These are phyloP conservation scores for Leptinotarsa undecemlineata DNA, from an alignment of 1,140 invertebrate species.

Conservation along the genomic window DNA sequence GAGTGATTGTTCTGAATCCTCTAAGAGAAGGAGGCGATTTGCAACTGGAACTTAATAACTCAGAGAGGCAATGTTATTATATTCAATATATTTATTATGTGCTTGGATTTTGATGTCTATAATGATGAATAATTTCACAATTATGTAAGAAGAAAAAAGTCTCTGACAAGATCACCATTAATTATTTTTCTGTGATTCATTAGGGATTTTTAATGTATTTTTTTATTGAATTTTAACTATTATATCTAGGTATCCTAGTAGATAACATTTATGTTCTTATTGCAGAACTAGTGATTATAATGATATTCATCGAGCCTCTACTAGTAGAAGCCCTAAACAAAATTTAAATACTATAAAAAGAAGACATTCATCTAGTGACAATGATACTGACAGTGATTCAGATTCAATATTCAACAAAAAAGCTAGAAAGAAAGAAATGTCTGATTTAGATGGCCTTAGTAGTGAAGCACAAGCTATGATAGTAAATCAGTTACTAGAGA, in stretches of 20 bases:
- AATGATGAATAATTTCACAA: too few relatives aligned
- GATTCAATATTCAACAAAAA: not conserved
- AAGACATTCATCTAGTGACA: not conserved
- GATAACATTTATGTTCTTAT: too few relatives aligned
- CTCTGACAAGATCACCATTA: too few relatives aligned
- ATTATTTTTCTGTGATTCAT: too few relatives aligned
- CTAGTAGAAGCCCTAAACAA: not conserved
- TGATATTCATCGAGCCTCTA: not conserved
- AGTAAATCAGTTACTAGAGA: conserved; percentile 6
- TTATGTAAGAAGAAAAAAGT: too few relatives aligned
- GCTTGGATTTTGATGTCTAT: too few relatives aligned
- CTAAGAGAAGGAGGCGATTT: not conserved
- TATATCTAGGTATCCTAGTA: too few relatives aligned
- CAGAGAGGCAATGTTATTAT: too few relatives aligned
- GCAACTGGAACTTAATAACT: too few relatives aligned
- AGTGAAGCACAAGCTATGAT: conserved; percentile 2
- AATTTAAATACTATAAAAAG: not conserved
- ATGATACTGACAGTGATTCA: not conserved
- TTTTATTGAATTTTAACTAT: too few relatives aligned
- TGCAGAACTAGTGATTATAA: not conserved
- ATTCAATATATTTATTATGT: too few relatives aligned
- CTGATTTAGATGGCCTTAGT: not conserved
- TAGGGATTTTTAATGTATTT: too few relatives aligned
- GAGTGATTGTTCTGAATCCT: conserved; percentile 10
- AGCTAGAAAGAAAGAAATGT: not conserved